Base-by-base conservation (phyloP, 2,797 vertebrate genomes). In the Propithecus perrieri region DNA sequence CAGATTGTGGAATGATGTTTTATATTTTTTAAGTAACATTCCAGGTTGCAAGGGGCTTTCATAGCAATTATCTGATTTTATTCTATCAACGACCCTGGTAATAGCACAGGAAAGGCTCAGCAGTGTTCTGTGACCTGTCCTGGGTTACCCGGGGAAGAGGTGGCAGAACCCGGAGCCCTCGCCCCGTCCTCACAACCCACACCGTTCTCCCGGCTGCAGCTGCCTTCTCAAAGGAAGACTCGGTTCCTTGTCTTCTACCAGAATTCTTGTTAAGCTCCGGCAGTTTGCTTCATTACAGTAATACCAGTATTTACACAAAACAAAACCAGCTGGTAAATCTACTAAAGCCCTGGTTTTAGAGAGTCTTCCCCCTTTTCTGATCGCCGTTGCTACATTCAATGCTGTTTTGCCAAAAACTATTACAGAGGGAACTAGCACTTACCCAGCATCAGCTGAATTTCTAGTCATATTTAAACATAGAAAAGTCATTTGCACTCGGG, bases 251-350 rank as follows among this genome's bases (percentile, higher is more conserved):
- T 85, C 78, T 75, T 78, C 20, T 63, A 80, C 2, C 89, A 94
- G 69, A 84, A 89, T 43, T 2, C 89, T 53, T 71, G 57, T 9
- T 92, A 61, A 65, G 38, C 86, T 94, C 61, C 46, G 59, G 57
- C 43, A 46, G 48, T 96, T 85, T 78, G 33, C n/a, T 91, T 96
- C 79, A 92, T 96, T 91, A 28, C 8, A 81, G 59, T 74, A 92
- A 89, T 93, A 85, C 94, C 92, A 94, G 50, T 79, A 85, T 97
- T 97, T 97, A 61, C 74, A 79, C 79, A 50, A 88, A 96, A 53
- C 33, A 75, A 97, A 71, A 71, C 65, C 90, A 86, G 63, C 79
- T 93, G 72, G 97, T 46, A 86, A 89, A 84, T 97, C 75, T 94
- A 65, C 61, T 15, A 95, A 94, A 9, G n/a, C 4, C 86, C 96